Conservation (phyloP, 1,140 invertebrate species). For the Brachionus koreanus region DNA sequence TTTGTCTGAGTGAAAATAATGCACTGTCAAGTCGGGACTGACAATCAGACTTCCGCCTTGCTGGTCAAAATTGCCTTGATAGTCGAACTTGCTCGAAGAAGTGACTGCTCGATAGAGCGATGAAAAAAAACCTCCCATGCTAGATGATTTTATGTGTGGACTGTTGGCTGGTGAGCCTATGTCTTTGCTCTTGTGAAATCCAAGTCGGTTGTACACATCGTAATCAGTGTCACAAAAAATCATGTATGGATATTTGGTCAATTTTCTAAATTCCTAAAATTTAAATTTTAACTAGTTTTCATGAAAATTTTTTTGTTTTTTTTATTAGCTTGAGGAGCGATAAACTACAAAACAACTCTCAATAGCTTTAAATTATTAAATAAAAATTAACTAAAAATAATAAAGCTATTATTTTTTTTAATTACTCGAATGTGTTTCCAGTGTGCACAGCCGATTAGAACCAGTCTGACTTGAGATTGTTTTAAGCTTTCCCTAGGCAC, state of each 20-base stretch:
- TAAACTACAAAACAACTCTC: too few relatives aligned
- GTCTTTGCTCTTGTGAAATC: neutral
- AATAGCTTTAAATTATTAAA: neutral
- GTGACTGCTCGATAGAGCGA: slow-evolving; percentile 27
- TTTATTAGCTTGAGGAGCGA: too few relatives aligned
- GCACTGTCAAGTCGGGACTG: neutral
- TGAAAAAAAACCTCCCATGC: neutral
- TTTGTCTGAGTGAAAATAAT: slow-evolving; percentile 11
- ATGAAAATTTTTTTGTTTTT: neutral
- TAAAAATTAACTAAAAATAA: too few relatives aligned
- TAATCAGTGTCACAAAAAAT: slow-evolving; percentile 39
- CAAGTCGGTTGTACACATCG: slow-evolving; percentile 23
- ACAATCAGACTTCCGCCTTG: slow-evolving; percentile 35
- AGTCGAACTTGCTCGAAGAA: slow-evolving; percentile 1
- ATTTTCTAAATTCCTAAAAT: neutral
- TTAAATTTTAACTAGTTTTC: neutral
- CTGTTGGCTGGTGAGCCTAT: neutral
- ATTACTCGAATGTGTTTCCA: slow-evolving; percentile 38
- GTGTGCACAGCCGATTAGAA: slow-evolving; percentile 35
- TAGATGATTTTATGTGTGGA: neutral
- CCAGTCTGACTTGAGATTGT: slow-evolving; percentile 28
- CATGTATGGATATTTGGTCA: slow-evolving; percentile 34
- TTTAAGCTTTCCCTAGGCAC: slow-evolving; percentile 14
- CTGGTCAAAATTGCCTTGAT: slow-evolving; percentile 36
- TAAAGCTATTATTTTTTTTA: too few relatives aligned